A percentile compares a stretch with the other conserved stretches of the same genome.
Evolutionary conservation across 1,140 invertebrate genomes (phyloP).

Genomic region (Ceratosolen solmsi): DNA sequence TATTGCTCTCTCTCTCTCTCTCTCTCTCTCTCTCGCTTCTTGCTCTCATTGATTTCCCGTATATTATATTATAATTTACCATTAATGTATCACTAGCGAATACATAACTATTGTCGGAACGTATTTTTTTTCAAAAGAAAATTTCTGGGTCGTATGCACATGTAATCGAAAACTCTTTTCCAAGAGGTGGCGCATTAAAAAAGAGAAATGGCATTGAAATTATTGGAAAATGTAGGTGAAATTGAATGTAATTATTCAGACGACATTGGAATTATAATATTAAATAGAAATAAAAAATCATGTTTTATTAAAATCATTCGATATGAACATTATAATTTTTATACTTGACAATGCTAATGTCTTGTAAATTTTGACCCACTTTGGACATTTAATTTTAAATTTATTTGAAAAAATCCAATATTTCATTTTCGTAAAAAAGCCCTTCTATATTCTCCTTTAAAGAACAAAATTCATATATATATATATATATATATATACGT

Average conservation of each 20-base stretch:
- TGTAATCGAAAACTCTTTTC: slow-evolving; percentile 1
- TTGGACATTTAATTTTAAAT: too few relatives aligned
- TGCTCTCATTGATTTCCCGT: not conserved
- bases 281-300: not conserved
- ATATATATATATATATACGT: too few relatives aligned
- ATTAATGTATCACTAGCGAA: not conserved
- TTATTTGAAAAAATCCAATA: too few relatives aligned
- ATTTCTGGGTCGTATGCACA: not conserved
- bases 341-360: too few relatives aligned
- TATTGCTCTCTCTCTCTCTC: not conserved
- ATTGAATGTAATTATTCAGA: not conserved
- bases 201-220: not conserved
- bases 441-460: too few relatives aligned
- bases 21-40: too few relatives aligned
- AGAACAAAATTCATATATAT: too few relatives aligned
- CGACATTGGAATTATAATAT: not conserved
- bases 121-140: slow-evolving; percentile 17
- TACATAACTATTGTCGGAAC: not conserved
- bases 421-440: too few relatives aligned
- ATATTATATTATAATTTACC: not conserved
- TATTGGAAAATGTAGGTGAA: not conserved
- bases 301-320: slow-evolving; percentile 15
- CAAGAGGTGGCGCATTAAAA: not conserved
- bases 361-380: too few relatives aligned
- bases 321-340: not conserved